Conservation (phyloP, 1,140 invertebrate genomes). For the Steinernema khuongi region DNA sequence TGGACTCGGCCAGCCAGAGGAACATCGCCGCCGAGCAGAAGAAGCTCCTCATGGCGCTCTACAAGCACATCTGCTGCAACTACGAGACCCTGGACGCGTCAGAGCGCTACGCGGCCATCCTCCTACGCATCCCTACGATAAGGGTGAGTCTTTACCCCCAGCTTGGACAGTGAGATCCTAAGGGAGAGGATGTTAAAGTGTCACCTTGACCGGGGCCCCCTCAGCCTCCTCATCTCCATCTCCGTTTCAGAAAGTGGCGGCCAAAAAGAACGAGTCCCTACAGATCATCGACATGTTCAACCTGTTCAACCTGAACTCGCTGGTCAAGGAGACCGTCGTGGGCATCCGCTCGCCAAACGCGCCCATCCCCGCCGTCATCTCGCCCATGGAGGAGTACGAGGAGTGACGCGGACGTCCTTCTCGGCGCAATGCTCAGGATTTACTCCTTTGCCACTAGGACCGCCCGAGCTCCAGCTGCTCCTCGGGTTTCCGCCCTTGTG, state of each 20-base stretch:
- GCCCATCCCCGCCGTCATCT: not conserved
- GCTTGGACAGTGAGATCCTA: no score
- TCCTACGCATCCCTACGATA: slow-evolving; percentile 56
- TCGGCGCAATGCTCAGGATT: not conserved
- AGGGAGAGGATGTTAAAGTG: no score
- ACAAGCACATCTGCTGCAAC: slow-evolving; percentile 41
- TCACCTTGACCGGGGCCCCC: no score
- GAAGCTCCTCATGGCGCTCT: slow-evolving; percentile 48
- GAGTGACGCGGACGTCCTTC: no score
- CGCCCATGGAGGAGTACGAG: not conserved
- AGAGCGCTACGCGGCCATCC: slow-evolving; percentile 51
- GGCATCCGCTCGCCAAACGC: slow-evolving; percentile 38
- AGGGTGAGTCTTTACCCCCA: slow-evolving; percentile 29
- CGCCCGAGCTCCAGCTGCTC: no score
- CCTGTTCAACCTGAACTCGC: slow-evolving; percentile 50
- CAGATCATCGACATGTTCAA: slow-evolving; percentile 57
- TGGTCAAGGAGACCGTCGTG: slow-evolving; percentile 54
- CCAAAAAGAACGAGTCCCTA: slow-evolving; percentile 58
- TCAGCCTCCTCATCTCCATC: no score
- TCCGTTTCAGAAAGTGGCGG: slow-evolving; percentile 57
- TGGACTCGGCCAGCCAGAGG: slow-evolving; percentile 55
- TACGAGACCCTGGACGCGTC: slow-evolving; percentile 41
- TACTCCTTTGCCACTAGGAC: not conserved
- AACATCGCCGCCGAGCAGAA: slow-evolving; percentile 57
- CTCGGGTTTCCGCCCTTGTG: no score